Evolutionary conservation across 1,140 invertebrate species (phyloP).

Genomic region (Eurosta solidaginis): DNA sequence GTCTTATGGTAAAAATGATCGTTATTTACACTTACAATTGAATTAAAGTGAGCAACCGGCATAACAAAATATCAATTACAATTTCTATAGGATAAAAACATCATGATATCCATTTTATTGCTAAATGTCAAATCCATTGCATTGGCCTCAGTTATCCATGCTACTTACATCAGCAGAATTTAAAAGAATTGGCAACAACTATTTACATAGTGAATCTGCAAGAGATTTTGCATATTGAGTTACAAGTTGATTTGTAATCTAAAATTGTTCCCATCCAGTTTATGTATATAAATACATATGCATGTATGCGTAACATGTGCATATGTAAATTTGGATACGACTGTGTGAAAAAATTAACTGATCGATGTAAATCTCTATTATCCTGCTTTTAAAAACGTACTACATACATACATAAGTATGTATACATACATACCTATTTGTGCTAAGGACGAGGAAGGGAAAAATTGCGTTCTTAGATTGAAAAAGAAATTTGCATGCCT

Average conservation of each 20-base stretch:
- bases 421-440: no score
- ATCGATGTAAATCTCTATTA: no score
- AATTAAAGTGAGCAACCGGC: not conserved
- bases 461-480: not conserved
- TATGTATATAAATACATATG: no score
- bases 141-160: not conserved
- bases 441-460: not conserved
- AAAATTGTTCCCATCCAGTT: no score
- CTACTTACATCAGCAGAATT: not conserved
- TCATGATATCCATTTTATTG: not conserved
- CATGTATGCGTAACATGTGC: no score
- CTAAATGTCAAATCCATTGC: not conserved
- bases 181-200: not conserved
- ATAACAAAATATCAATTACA: not conserved
- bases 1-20: no score
- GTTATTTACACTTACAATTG: not conserved
- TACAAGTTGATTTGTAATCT: no score
- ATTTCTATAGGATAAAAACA: not conserved
- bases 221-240: not conserved
- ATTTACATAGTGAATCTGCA: not conserved
- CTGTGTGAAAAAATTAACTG: no score
- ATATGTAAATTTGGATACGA: no score
- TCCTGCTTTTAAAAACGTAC: no score
- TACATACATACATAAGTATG: no score
- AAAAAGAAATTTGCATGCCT: slow-evolving; percentile 4